Base-by-base conservation (phyloP, 2,797 vertebrate species). In the Limnodromus scolopaceus region DNA sequence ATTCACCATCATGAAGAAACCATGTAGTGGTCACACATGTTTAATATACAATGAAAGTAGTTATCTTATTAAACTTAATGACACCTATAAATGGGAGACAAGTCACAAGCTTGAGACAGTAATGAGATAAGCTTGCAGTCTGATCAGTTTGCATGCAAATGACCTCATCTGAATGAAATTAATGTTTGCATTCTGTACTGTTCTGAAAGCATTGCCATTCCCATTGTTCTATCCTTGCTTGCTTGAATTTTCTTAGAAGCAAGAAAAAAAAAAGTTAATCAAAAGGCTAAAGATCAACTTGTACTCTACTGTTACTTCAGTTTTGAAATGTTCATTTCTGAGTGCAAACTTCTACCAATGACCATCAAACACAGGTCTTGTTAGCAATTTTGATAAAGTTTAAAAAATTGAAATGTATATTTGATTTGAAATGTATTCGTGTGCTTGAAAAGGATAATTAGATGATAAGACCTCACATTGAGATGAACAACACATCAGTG, bases 101-200 rank as follows among this genome's bases (percentile, higher is more conserved):
- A 54, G 27, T 95, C 88, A 87, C n/a, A 93, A 60, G 54, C 80
- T 90, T 97, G 63, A 96, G 93, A 93, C 46, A 90, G 46, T 95
- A 97, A 97, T 92, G 87, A 97, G 94, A 93, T 96, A 97, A 98
- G 48, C 45, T 78, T 95, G 43, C 84, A 92, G 68, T 75, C 54
- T 94, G 58, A 97, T 94, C 61, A 66, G 34, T 63, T 86, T 97
- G 84, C 90, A 98, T 97, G 89, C 79, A 98, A 97, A 97, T 98
- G 19, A 95, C 85, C 78, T 96, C 69, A 97, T 96, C 92, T 97
- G 91, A 97, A 97, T 96, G 41, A 97, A 97, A 95, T 94, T 87
- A 93, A 95, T 94, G 63, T 86, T 91, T 86, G 49, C 38, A 76
- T 97, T 93, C 96, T 96, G 78, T 85, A 69, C 58, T 71, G 51